Evolutionary conservation across 2,113 vertebrate genomes (phyloP).

Genomic region (Micromys minutus): DNA sequence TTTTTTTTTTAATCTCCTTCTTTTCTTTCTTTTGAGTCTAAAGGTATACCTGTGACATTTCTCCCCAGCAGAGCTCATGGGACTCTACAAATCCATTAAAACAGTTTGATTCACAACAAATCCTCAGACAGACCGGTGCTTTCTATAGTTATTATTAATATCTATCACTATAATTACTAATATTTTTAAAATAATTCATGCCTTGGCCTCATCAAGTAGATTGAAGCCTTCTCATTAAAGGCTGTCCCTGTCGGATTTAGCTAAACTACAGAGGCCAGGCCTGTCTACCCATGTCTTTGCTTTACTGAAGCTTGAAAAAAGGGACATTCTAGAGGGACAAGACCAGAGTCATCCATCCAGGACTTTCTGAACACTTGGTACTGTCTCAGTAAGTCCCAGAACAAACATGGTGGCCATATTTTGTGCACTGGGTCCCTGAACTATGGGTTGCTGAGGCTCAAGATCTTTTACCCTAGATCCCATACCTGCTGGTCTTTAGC

Average conservation of each 20-base stretch:
- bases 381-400: rapidly evolving
- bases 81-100: not conserved
- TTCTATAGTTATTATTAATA: not conserved
- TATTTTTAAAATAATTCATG: too few species aligned
- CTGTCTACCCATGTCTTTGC: rapidly evolving
- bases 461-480: not conserved
- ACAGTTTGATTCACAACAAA: rapidly evolving
- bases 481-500: too few species aligned
- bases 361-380: not conserved
- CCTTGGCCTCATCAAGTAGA: not conserved
- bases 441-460: not conserved
- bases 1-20: not conserved
- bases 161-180: not conserved
- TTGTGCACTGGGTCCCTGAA: not conserved
- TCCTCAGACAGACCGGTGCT: not conserved
- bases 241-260: not conserved
- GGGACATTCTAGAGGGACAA: rapidly evolving
- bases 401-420: rapidly evolving
- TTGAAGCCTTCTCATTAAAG: not conserved
- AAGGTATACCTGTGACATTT: too few species aligned
- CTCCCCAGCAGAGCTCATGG: rapidly evolving
- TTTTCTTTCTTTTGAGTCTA: not conserved
- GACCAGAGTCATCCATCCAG: rapidly evolving
- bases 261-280: not conserved
- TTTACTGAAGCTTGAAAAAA: too few species aligned